A percentile compares a stretch with the other conserved stretches of the same genome.
phyloP scores from a whole-genome alignment of 2,888 invertebrate genomes.

The Slavum lentiscoides region DNA sequence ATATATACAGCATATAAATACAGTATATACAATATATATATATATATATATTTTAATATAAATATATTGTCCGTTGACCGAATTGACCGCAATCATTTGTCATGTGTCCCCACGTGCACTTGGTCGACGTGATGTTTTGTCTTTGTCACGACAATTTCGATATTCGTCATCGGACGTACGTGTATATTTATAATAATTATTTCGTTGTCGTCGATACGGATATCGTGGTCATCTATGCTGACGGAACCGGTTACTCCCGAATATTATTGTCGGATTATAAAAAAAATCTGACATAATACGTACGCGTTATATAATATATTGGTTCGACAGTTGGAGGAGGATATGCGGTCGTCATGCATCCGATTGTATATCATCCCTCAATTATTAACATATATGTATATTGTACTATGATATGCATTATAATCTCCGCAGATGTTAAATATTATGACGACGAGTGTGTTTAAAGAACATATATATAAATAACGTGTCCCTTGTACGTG shows the following conservation, averaged over 20 bases:
- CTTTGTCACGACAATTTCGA: slow-evolving; percentile 44
- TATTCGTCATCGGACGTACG: slow-evolving; percentile 32
- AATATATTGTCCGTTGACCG: slow-evolving; percentile 21
- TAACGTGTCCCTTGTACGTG: too few species aligned
- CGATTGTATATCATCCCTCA: too few species aligned
- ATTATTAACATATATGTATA: too few species aligned
- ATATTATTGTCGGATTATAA: not conserved
- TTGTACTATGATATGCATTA: too few species aligned
- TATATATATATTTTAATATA: not conserved
- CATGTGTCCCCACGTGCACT: slow-evolving; percentile 18
- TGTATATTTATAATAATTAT: slow-evolving; percentile 9
- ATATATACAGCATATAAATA: too few species aligned
- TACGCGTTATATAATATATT: not conserved
- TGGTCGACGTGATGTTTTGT: slow-evolving; percentile 25
- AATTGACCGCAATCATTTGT: slow-evolving; percentile 48
- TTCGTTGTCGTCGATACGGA: slow-evolving; percentile 1
- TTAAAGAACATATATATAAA: too few species aligned
- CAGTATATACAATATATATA: not conserved
- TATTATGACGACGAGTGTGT: too few species aligned
- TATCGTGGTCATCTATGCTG: not conserved
- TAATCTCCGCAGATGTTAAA: too few species aligned
- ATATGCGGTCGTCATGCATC: too few species aligned
- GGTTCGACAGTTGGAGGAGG: not conserved
- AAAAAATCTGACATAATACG: not conserved
- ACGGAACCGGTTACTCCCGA: not conserved